Base-by-base conservation (phyloP, 1,140 invertebrate species). In the Cecropterus lyciades region DNA sequence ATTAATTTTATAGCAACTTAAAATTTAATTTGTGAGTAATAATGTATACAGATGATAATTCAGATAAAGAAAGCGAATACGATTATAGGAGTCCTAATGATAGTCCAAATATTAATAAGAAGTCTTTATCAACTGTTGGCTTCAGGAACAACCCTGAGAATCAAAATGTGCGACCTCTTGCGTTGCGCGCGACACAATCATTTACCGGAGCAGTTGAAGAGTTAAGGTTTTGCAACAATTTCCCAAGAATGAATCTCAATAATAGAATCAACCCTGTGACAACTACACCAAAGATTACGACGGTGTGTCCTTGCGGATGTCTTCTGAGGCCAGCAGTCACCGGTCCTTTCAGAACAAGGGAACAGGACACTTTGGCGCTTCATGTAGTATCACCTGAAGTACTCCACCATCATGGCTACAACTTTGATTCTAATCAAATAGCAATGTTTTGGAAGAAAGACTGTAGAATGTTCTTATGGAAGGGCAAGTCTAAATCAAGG, bases 391-490 rank as follows among this genome's bases (percentile, higher is more conserved):
- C 89, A 0, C 85, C 88, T 3, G 85, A 90, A 49, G 84, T 89
- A 1, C 72, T 92, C 0, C 82, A 74, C 24, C 75, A 92, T 56
- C 91, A 92, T 51, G 91, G 91, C 27, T 85, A 89, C 64, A 77
- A 77, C 46, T 87, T 87, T 53, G 79, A 89, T 17, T 73, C 89
- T 1, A 78, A 53, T 55, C 81, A 92, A 70, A 92, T 92, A 62
- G 87, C 89, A 9, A 83, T 87, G 76, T 87, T 91, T 64, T 95
- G 94, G 94, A 95, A 95, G 75, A 95, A 95, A 78, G 95, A 95
- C 66, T 94, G 94, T 45, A 87, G 94, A 68, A 95, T 90, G 81
- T 95, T 94, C 92, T 73, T 95, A 13, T 95, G 94, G 94, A 95
- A 95, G 80, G 87, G 87, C 17, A 88, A 85, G 73, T 70, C 75